phyloP scores from a whole-genome alignment of 2,113 vertebrate genomes.

The Cyrtonyx montezumae region DNA sequence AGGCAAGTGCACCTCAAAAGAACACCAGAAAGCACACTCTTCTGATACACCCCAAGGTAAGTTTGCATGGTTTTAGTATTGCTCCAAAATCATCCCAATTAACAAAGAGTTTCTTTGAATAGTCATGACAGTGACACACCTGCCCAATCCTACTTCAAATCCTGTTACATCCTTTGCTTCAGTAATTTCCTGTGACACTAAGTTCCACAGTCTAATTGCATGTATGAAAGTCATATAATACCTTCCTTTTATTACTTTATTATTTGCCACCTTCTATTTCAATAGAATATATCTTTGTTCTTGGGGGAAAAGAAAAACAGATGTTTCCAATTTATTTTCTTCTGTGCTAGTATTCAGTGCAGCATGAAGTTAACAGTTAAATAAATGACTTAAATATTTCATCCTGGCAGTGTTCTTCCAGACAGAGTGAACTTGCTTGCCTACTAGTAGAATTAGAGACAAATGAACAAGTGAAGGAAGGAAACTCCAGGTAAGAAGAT shows the following conservation, averaged over 20 bases:
- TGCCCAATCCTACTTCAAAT: neutral
- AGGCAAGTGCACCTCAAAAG: neutral
- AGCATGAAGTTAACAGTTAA: conserved; percentile 24
- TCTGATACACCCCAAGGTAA: neutral
- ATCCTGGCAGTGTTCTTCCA: neutral
- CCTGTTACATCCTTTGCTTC: neutral
- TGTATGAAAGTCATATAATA: neutral
- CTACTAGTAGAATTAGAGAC: neutral
- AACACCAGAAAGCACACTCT: neutral
- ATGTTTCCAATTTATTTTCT: conserved; percentile 36
- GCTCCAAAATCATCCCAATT: neutral
- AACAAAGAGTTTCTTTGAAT: neutral
- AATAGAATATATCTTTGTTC: neutral
- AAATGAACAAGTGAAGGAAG: neutral
- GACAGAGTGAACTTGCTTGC: neutral
- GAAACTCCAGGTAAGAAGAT: neutral
- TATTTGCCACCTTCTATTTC: conserved; percentile 44
- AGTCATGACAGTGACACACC: neutral
- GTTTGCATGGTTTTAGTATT: neutral
- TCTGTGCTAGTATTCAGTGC: neutral
- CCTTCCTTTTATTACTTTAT: neutral
- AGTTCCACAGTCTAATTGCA: neutral
- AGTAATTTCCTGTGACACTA: conserved; percentile 6
- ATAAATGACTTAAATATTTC: conserved; percentile 17
- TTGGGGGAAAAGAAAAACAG: conserved; percentile 34